phyloP scores from a whole-genome alignment of 2,888 invertebrate genomes.

The Oligia strigilis region DNA sequence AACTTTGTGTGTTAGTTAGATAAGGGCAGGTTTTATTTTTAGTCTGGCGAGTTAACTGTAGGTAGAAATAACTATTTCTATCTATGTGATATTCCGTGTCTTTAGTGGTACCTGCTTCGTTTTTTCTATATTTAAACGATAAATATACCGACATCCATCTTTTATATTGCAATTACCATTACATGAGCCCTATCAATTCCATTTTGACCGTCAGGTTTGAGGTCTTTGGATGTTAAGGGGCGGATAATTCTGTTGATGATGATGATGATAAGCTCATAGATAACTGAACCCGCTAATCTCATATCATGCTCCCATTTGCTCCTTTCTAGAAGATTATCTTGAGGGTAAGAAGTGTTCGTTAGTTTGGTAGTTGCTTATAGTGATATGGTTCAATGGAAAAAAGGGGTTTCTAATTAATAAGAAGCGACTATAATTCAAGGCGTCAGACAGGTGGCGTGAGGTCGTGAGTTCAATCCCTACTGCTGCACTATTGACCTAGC shows the following conservation, averaged over 20 bases:
- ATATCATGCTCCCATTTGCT: background rate
- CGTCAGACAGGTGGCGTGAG: background rate
- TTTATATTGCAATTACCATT: background rate
- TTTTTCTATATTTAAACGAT: background rate
- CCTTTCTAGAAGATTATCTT: background rate
- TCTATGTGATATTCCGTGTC: background rate
- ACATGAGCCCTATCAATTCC: background rate
- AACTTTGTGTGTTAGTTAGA: background rate
- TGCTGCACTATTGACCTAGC: background rate
- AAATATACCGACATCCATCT: background rate
- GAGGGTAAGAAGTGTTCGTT: no score
- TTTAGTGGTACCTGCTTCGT: no score
- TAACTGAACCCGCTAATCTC: background rate
- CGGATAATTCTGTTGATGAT: background rate
- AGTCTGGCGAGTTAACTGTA: background rate
- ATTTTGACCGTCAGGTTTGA: background rate
- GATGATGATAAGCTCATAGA: background rate
- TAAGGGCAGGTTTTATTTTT: background rate
- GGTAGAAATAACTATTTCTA: background rate
- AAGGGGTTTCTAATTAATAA: no score
- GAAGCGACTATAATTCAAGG: background rate
- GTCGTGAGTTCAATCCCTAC: background rate
- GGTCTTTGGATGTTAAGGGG: background rate
- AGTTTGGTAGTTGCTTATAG: background rate
- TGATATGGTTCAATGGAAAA: background rate